Conservation (phyloP, 1,140 invertebrate species). For the Drosophila ercepeae region DNA sequence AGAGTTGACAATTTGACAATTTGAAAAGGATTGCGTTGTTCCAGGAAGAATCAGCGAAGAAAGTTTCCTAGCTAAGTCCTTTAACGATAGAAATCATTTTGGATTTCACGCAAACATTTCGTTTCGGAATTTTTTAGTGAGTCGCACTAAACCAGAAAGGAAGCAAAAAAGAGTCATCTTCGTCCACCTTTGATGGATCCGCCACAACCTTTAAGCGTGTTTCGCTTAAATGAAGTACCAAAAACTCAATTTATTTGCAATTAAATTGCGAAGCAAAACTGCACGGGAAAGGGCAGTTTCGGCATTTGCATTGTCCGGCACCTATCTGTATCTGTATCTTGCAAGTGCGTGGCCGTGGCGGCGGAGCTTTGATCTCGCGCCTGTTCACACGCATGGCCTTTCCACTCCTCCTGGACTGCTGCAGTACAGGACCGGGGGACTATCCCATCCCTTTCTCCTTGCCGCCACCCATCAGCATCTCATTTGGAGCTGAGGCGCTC, state of each 20-base stretch:
- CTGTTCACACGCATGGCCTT: conserved; percentile 51
- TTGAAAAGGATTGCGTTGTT: conserved; percentile 16
- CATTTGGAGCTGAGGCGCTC: conserved; percentile 64
- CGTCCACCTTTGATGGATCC: conserved; percentile 69
- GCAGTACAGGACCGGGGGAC: background rate
- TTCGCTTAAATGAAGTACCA: conserved; percentile 83
- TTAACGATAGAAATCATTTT: conserved; percentile 52
- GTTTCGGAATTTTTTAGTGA: conserved; percentile 6
- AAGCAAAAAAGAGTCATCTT: conserved; percentile 25
- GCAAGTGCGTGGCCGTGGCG: conserved; percentile 68
- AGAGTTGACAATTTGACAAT: conserved; percentile 2
- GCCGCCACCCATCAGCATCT: conserved; percentile 54
- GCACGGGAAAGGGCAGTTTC: conserved; percentile 27
- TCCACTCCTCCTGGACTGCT: background rate
- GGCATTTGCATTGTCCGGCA: conserved; percentile 62
- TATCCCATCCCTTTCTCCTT: conserved; percentile 14
- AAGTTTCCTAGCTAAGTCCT: background rate
- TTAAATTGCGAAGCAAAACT: conserved; percentile 75
- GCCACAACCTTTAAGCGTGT: conserved; percentile 63
- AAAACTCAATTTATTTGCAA: conserved; percentile 84
- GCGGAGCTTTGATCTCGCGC: conserved; percentile 56
- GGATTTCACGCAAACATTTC: conserved; percentile 77
- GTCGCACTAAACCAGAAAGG: conserved; percentile 5
- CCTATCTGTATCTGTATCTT: conserved; percentile 31
- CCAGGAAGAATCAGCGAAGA: conserved; percentile 11